These are phyloP conservation scores for Gobio occitaniae DNA, from an alignment of 2,797 vertebrate genomes.

Conservation along the genomic window DNA sequence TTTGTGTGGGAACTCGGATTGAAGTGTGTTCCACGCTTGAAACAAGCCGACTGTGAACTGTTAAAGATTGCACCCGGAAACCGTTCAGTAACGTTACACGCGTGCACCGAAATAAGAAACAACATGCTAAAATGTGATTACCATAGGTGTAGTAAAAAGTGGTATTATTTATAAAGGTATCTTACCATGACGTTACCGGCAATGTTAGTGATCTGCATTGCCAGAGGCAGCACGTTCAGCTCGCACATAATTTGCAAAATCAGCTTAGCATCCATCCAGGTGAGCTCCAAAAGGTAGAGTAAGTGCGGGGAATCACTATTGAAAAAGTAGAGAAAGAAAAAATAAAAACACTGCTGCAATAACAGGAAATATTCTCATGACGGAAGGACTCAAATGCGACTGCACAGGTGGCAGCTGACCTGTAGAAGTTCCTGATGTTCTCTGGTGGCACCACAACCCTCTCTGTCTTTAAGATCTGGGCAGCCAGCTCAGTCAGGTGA, in stretches of 20 bases:
- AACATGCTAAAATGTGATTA: background rate
- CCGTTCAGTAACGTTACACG: too few relatives aligned
- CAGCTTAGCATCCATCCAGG: constrained; percentile 92
- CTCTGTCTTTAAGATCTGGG: constrained; percentile 90
- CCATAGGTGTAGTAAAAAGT: background rate
- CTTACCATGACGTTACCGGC: constrained; percentile 96
- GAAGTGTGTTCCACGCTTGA: too few relatives aligned
- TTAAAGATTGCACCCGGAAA: too few relatives aligned
- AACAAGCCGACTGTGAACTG: too few relatives aligned
- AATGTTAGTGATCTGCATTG: constrained; percentile 98
- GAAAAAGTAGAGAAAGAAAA: constrained; percentile 41
- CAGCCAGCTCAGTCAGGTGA: constrained; percentile 89
- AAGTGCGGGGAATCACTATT: constrained; percentile 88
- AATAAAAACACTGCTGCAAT: background rate
- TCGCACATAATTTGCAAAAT: constrained; percentile 98
- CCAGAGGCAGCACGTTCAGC: constrained; percentile 95
- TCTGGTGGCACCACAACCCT: constrained; percentile 82
- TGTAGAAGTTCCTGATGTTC: constrained; percentile 88
- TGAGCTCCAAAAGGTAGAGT: constrained; percentile 91
- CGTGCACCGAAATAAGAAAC: background rate
- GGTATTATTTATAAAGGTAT: background rate
- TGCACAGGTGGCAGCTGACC: constrained; percentile 71
- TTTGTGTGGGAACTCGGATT: too few relatives aligned
- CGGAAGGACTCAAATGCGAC: background rate
- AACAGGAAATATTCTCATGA: background rate